Base-by-base conservation (phyloP, 2,113 vertebrate species). In the Balaenoptera acutorostrata region DNA sequence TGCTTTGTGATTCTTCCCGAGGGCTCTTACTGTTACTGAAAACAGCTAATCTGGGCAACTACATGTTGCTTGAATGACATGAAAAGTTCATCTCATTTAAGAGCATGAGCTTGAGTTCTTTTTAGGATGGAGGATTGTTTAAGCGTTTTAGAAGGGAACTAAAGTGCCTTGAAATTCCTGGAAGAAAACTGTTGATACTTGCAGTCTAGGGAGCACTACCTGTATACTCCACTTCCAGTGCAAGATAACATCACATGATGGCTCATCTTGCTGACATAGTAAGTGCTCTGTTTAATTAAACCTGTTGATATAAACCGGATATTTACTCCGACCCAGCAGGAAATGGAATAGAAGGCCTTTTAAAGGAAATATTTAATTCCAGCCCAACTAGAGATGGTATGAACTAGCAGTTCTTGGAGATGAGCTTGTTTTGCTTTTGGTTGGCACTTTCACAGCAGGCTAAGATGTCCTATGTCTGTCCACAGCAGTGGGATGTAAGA, bases 311-410 rank as follows among this genome's bases (percentile, higher is more conserved):
- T 33, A 91, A 92, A 96, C 77, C 77, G 57, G 74, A 15, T 89
- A 80, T 95, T 91, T 88, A 91, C 39, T 78, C 55, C 75, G 46
- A 69, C 36, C 72, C 72, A 89, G 68, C 63, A 89, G 93, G 89
- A 96, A 95, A 89, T 97, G 91, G 90, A 95, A 92, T 66, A 96
- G 71, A 72, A 93, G 27, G 49, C 9, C 49, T 91, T 97, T 88
- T 87, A 91, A 94, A 92, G 72, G 49, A 95, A 94, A 91, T 80
- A 63, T 61, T 95, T 93, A 90, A 68, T 88, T 93, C 75, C 52
- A 85, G 44, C 29, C 81, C 55, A 82, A 29, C n/a, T 93, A 91
- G 89, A 93, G 82, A 95, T 74, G 31, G 49, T 69, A 63, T 68
- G 46, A 82, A 94, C 69, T 82, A 93, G 63, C 57, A 88, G 8